Evolutionary conservation across 2,888 invertebrate genomes (phyloP).

Genomic region (Diplolepis rosae): DNA sequence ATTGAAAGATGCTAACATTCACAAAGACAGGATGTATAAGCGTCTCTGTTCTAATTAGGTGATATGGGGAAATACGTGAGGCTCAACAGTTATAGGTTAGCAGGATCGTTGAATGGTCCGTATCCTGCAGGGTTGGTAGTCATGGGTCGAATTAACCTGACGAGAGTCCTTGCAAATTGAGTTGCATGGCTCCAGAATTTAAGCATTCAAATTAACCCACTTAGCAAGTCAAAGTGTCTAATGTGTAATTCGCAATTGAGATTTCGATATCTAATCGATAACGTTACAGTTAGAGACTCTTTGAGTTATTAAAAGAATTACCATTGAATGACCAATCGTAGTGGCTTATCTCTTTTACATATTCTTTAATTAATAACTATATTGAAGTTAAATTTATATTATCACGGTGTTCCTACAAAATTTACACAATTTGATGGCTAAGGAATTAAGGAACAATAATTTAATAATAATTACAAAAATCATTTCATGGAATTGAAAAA

Average conservation of each 20-base stretch:
- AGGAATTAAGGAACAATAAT: too few species aligned
- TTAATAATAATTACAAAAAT: background rate
- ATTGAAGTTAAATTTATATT: too few species aligned
- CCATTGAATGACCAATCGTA: too few species aligned
- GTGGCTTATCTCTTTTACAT: too few species aligned
- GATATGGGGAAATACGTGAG: constrained; percentile 51
- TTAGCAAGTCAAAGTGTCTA: constrained; percentile 70
- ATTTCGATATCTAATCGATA: constrained; percentile 67
- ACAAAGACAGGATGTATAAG: too few species aligned
- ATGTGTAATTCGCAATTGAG: constrained; percentile 58
- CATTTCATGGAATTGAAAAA: background rate
- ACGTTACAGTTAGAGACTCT: background rate
- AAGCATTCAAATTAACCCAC: constrained; percentile 72
- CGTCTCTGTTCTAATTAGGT: too few species aligned
- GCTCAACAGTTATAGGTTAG: background rate
- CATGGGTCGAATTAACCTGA: constrained; percentile 55
- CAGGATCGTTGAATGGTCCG: too few species aligned
- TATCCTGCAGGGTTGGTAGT: constrained; percentile 36
- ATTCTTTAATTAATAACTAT: too few species aligned
- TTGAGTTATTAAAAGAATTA: background rate
- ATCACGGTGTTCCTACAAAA: too few species aligned
- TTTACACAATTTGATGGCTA: too few species aligned
- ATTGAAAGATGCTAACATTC: too few species aligned
- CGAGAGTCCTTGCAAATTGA: constrained; percentile 66
- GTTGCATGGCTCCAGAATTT: constrained; percentile 68